These are phyloP conservation scores for Datnioides undecimradiatus DNA, from an alignment of 2,113 vertebrate genomes.

Conservation along the genomic window DNA sequence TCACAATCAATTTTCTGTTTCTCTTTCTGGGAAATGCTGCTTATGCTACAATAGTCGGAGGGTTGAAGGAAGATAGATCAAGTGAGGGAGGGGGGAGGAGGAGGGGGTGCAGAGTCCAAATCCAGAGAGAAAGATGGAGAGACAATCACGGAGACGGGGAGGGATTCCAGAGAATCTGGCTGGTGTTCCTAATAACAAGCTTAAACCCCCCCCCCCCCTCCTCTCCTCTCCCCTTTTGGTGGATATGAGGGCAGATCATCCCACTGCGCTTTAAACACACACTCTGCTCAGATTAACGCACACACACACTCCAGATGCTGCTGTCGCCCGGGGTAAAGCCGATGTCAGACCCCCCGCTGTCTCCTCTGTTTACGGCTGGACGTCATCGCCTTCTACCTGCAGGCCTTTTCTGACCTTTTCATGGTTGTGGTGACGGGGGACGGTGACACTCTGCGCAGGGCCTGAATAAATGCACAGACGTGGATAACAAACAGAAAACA, in stretches of 20 bases:
- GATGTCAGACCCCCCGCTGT: constrained; percentile 33
- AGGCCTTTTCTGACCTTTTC: constrained; percentile 54
- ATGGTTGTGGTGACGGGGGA: not conserved
- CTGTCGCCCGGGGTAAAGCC: constrained; percentile 57
- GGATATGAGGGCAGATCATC: constrained; percentile 65
- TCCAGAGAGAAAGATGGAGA: constrained; percentile 40
- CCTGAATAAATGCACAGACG: constrained; percentile 10
- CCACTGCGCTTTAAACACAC: constrained; percentile 68
- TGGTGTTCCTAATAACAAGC: constrained; percentile 72
- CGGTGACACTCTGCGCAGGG: not conserved
- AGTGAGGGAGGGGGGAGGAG: not conserved
- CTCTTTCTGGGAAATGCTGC: constrained; percentile 50
- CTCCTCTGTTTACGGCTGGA: constrained; percentile 32
- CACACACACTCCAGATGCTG: constrained; percentile 67
- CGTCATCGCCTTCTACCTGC: constrained; percentile 44
- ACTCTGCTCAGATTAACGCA: constrained; percentile 67
- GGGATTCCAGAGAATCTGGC: constrained; percentile 61
- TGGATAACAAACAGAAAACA: not conserved
- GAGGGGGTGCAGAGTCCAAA: constrained; percentile 28
- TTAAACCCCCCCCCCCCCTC: constrained; percentile 48
- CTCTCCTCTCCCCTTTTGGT: not conserved
- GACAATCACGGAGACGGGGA: constrained; percentile 38
- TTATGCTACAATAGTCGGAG: constrained; percentile 19
- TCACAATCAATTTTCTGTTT: constrained; percentile 67
- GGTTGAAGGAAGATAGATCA: constrained; percentile 21